phyloP scores from a whole-genome alignment of 2,113 vertebrate species.

The Addax nasomaculatus region DNA sequence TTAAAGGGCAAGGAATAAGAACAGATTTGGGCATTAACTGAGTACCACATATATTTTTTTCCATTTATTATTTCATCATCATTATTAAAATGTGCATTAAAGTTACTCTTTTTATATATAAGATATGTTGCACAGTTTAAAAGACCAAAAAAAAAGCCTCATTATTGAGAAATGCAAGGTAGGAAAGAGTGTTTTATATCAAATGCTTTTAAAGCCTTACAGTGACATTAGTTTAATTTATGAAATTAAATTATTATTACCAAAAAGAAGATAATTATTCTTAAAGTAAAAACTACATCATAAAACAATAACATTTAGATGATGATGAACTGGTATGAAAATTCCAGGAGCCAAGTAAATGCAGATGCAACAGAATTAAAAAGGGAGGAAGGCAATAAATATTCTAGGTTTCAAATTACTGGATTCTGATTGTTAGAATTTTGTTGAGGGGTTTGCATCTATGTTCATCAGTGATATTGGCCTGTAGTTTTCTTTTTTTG shows the following conservation, averaged over 20 bases:
- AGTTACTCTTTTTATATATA: background rate
- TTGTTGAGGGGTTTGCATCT: too few species aligned
- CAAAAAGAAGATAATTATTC: background rate
- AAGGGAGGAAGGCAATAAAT: background rate
- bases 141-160: background rate
- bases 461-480: too few species aligned
- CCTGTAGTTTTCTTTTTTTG: too few species aligned
- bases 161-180: background rate
- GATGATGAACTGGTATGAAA: background rate
- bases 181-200: background rate
- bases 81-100: background rate
- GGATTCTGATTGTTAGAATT: too few species aligned
- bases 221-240: background rate
- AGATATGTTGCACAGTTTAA: background rate
- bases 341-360: background rate
- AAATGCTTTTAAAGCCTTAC: background rate
- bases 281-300: background rate
- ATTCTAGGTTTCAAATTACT: background rate
- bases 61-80: background rate
- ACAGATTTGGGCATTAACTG: background rate
- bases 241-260: background rate
- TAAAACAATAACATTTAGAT: constrained; percentile 9
- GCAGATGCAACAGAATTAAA: background rate
- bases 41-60: background rate
- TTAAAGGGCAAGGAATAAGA: background rate